Base-by-base conservation (phyloP, 2,888 invertebrate genomes). In the Labia minor region DNA sequence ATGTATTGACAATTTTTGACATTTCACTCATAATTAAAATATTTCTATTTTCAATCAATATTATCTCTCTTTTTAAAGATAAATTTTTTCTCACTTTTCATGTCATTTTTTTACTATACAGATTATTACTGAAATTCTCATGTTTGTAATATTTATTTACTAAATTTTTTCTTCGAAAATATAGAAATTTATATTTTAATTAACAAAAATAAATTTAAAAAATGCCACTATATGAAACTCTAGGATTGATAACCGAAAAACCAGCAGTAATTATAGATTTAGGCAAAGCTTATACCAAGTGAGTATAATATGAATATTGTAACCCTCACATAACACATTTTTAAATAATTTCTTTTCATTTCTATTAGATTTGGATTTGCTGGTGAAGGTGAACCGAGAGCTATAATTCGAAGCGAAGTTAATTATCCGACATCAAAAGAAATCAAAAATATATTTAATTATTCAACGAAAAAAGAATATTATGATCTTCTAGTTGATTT, bases 211-310 rank as follows among this genome's bases (percentile, higher is more conserved):
- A 14, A 49, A 49, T 49, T 49, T 8, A n/a, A 49, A 16, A 49
- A 73, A 89, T 90, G 89, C 85, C 88, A 19, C 78, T 91, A 1
- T 94, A 90, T 75, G 93, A 95, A 79, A 89, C 88, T 14, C 83
- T 88, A 69, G 83, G 85, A 63, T 84, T 88, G 63, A 85, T 89
- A 73, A 88, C 88, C 72, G 95, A 95, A 73, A 95, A 95, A 76
- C 89, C 91, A 74, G 88, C 90, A 14, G 89, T 95, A 1, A 89
- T 96, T 16, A 77, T 96, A 69, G 96, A 97, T 76, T 87, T 97
- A 70, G 96, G 96, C 64, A 82, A 85, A 61, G 92, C 92, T 19
- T 96, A 91, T 74, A 95, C 95, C 1, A 96, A 95, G 95, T 95
- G 81, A 81, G 83, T 73, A 76, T 65, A 62, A n/a, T n/a, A n/a